Base-by-base conservation (phyloP, 2,888 invertebrate species). In the Itoplectis maculator region DNA sequence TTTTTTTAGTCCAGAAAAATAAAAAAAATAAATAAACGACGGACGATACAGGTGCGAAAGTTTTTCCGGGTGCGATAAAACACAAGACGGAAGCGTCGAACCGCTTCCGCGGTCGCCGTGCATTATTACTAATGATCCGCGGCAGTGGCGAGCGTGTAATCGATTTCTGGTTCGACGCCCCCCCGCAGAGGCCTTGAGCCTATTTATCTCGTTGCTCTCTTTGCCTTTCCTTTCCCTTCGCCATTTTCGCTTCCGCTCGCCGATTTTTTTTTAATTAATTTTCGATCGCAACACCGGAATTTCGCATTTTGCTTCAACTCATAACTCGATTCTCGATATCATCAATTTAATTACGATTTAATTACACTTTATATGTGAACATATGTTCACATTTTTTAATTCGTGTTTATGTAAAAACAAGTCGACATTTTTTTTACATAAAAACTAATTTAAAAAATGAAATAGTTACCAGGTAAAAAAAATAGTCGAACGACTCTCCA, bases 61-160 rank as follows among this genome's bases (percentile, higher is more conserved):
- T 81, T 81, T n/a, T 81, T 81, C 72, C 63, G 54, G 56, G 20
- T 54, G 18, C 66, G 76, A 68, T 35, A 42, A 76, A 76, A 70
- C 70, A 70, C 70, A 61, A 81, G 65, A 61, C 76, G 81, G 81
- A 76, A 81, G 51, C 15, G 81, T 40, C 76, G 65, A 76, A n/a
- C n/a, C 49, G 76, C 76, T 76, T 76, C 72, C 72, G 76, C 65
- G 54, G 63, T 74, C 63, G 45, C 11, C 7, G 20, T 18, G 11
- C 54, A 37, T 69, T 63, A 49, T 18, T 63, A n/a, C 63, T 75
- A 75, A 80, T 69, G 74, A 69, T 75, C 74, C 74, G 75, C n/a
- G 45, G 51, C n/a, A 68, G 42, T 23, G 23, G 51, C 42, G 47
- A 61, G 5, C 65, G 42, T 59, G 35, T 75, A 80, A 80, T 75